These are phyloP conservation scores for Ptychodera flava DNA, from an alignment of 35 echinoderm and acorn worm species.

Conservation along the genomic window DNA sequence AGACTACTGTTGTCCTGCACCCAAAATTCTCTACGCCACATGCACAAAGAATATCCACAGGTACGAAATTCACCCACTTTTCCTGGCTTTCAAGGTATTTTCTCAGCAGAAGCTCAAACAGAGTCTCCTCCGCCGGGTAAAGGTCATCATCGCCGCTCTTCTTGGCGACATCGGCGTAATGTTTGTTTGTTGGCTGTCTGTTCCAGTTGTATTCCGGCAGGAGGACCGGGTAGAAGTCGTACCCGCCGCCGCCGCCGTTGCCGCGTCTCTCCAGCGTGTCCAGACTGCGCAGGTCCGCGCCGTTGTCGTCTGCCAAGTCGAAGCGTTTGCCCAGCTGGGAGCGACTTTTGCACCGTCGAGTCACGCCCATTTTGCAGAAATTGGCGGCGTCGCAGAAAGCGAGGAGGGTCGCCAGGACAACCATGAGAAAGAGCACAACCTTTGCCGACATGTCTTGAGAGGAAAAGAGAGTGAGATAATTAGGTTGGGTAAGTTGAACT, in stretches of 20 bases:
- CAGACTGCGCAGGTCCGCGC: not conserved
- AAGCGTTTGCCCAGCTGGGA: not conserved
- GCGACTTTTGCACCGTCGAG: not conserved
- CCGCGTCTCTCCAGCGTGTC: not conserved
- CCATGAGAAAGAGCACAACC: not conserved
- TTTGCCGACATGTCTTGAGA: not conserved
- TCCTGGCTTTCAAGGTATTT: not conserved
- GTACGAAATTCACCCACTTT: too few species aligned
- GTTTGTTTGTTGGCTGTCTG: not conserved
- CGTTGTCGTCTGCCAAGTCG: not conserved
- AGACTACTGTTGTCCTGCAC: too few species aligned
- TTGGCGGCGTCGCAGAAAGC: not conserved
- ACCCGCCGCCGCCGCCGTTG: not conserved
- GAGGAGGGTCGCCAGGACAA: not conserved
- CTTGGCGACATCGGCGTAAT: not conserved
- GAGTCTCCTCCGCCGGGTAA: not conserved
- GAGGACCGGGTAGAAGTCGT: not conserved
- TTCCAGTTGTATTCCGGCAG: not conserved
- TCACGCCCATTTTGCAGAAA: not conserved
- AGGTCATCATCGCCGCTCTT: not conserved
- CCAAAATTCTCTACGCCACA: too few species aligned
- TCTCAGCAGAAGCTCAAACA: not conserved
- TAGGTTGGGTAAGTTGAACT: too few species aligned
- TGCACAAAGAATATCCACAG: too few species aligned
- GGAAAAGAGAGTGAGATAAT: too few species aligned